Evolutionary conservation across 53 echinoderm and acorn worm species (phyloP), one percentile per base, ranked within the genome.

Genomic region (Paracentrotus lividus): DNA sequence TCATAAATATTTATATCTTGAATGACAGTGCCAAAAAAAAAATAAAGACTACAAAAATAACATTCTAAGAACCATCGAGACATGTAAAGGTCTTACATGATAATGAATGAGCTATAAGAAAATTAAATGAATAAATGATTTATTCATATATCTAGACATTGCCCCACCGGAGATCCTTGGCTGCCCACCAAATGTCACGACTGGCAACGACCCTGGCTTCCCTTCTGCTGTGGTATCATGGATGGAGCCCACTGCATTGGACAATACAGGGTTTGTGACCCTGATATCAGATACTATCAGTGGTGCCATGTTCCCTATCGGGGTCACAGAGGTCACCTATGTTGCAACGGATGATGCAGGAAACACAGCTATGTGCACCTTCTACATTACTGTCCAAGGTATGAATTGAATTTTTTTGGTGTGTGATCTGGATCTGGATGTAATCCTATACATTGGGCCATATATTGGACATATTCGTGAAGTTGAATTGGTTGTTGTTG

Each of bases 181-280:
- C 40, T 92, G 92, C 43, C 92, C 92, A 18, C 15, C 56, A 10
- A 61, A 92, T 57, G 53, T 92, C 57, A 77, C 77, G 16, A 61
- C 61, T 57, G 40, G 24, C 40, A 92, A 77, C 43, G 27, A 53
- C 56, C 92, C 92, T 18, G 92, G 92, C 36, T 23, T 36, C 57
- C 78, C 57, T 14, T 92, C 81, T 36, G 92, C 92, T 33, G 5
- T 58, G 4, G 81, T 92, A 7, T 56, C 92, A 4, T 92, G 92
- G 92, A 15, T 38, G 0, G 78, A 77, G 12, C 92, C 92, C 42
- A 77, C 56, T 4, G 36, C 92, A 49, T 38, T 57, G 15, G 92
- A 92, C 58, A 92, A 92, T 27, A 38, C 92, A 40, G 92, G 92
- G 40, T 54, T 57, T 38, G 92, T 92, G 36, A 81, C 56, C 21